Evolutionary conservation across 1,140 invertebrate genomes (phyloP).

Genomic region (Drosophila pseudoobscura): DNA sequence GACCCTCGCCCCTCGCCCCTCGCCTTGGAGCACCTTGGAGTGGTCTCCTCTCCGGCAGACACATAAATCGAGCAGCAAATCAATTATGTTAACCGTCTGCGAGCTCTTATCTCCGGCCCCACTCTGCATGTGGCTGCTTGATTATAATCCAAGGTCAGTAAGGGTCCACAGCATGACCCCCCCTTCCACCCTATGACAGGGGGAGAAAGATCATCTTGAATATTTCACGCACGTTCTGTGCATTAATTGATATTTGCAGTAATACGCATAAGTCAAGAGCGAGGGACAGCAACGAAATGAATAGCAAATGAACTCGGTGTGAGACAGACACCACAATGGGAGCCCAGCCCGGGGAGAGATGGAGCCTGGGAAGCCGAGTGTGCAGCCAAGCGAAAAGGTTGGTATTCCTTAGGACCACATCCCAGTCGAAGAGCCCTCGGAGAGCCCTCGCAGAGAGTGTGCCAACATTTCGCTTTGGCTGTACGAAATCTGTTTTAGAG

Average conservation of each 20-base stretch:
- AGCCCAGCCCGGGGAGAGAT: background rate
- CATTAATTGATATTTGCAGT: slow-evolving; percentile 82
- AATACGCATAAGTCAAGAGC: slow-evolving; percentile 73
- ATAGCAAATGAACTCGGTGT: slow-evolving; percentile 60
- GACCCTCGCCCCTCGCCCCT: slow-evolving; percentile 18
- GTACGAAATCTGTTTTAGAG: slow-evolving; percentile 31
- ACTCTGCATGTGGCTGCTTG: slow-evolving; percentile 38
- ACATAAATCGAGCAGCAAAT: slow-evolving; percentile 70
- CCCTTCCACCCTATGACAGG: no score
- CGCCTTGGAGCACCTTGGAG: slow-evolving; percentile 12
- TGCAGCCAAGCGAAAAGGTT: slow-evolving; percentile 6
- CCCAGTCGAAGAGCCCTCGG: no score
- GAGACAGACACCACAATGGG: slow-evolving; percentile 2
- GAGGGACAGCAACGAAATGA: slow-evolving; percentile 61
- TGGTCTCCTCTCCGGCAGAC: slow-evolving; percentile 19
- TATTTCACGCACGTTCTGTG: slow-evolving; percentile 73
- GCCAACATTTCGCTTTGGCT: slow-evolving; percentile 10
- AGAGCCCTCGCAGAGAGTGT: no score
- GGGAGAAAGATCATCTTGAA: slow-evolving; percentile 28
- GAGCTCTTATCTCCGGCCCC: slow-evolving; percentile 44
- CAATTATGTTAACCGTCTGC: slow-evolving; percentile 68
- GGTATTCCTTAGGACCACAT: background rate
- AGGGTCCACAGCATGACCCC: background rate
- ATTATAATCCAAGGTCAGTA: slow-evolving; percentile 69
- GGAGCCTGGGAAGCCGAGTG: background rate